phyloP scores from a whole-genome alignment of 1,140 invertebrate genomes.

The Uloborus diversus region DNA sequence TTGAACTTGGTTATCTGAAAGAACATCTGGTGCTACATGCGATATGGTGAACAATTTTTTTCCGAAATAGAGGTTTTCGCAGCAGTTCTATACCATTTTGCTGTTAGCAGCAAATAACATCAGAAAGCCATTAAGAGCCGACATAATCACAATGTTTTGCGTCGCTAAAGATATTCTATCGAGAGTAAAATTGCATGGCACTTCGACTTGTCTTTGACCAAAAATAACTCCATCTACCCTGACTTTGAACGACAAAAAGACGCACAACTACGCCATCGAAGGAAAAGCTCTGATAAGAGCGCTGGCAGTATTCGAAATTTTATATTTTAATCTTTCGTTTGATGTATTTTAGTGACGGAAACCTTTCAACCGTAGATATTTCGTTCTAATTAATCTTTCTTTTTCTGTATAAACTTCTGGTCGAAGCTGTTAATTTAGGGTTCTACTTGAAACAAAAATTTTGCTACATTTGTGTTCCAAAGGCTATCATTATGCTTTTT shows the following conservation, averaged over 20 bases:
- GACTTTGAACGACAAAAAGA: background rate
- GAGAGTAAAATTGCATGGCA: constrained; percentile 47
- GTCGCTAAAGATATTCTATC: background rate
- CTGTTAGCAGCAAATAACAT: constrained; percentile 1
- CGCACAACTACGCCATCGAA: background rate
- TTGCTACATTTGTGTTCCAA: no score
- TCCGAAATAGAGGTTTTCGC: constrained; percentile 11
- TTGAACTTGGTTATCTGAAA: background rate
- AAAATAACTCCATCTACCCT: constrained; percentile 14
- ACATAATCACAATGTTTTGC: constrained; percentile 35
- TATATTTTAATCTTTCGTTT: background rate
- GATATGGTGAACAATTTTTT: background rate
- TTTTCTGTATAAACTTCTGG: no score
- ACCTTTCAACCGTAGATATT: no score
- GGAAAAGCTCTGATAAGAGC: background rate
- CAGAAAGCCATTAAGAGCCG: constrained; percentile 27
- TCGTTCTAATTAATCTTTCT: no score
- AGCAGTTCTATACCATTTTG: constrained; percentile 17
- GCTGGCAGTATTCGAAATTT: background rate
- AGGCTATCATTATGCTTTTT: no score
- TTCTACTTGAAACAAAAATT: no score
- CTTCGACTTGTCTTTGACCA: constrained; percentile 19
- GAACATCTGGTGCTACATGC: background rate
- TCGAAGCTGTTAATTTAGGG: no score
- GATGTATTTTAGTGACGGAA: background rate